Conservation (phyloP, 2,888 invertebrate genomes). For the Pogonocherus hispidulus region DNA sequence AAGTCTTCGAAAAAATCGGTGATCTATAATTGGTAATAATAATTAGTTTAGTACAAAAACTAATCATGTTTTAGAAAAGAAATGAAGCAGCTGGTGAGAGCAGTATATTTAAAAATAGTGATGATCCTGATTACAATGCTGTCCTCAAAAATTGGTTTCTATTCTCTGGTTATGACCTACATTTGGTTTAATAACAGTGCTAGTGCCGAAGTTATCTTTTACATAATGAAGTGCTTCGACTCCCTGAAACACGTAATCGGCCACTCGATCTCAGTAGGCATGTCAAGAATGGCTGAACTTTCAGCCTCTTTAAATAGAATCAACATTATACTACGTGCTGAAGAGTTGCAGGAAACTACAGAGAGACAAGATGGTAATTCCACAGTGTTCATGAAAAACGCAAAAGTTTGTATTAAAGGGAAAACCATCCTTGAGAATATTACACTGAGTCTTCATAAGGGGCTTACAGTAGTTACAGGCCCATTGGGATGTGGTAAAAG, state of each 20-base stretch:
- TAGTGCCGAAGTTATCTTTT: constrained; percentile 53
- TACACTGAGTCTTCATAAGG: constrained; percentile 65
- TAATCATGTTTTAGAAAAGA: constrained; percentile 73
- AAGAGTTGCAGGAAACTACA: constrained; percentile 34
- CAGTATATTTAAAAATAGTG: constrained; percentile 62
- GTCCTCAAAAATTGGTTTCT: constrained; percentile 54
- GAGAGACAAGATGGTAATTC: constrained; percentile 34
- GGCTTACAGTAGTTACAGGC: constrained; percentile 73
- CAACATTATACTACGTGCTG: constrained; percentile 37
- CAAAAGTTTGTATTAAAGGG: constrained; percentile 51
- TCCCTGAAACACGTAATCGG: constrained; percentile 36
- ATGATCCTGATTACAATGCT: constrained; percentile 59
- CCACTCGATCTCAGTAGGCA: constrained; percentile 49
- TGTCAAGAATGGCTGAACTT: constrained; percentile 54
- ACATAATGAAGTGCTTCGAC: constrained; percentile 44
- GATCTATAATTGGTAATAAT: no score
- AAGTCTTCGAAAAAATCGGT: no score
- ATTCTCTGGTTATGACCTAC: constrained; percentile 54
- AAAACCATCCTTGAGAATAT: constrained; percentile 65
- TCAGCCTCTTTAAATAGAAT: constrained; percentile 54
- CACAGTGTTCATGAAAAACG: constrained; percentile 34
- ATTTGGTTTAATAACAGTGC: constrained; percentile 49
- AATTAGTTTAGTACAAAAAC: no score
- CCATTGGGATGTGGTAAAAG: constrained; percentile 69
- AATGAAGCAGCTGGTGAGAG: constrained; percentile 71